Percentiles rank a stretch among this genome's conserved stretches.
Conservation (phyloP, 2,797 vertebrate genomes). For the Labeo calbasu region DNA sequence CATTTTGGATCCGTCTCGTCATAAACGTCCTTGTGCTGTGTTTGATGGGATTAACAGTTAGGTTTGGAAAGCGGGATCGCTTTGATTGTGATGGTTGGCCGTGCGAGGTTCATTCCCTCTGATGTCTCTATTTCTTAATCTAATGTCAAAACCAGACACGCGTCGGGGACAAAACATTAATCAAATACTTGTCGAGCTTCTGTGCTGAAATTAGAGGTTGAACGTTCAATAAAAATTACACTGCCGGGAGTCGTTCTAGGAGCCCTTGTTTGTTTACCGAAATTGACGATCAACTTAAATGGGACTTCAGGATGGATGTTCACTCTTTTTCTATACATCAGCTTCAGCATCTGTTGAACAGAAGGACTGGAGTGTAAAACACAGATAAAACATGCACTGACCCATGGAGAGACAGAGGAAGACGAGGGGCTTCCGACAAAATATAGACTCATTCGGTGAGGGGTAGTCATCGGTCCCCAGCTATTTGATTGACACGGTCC, state of each 20-base stretch:
- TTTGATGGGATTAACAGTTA: conserved; percentile 54
- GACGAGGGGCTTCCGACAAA: conserved; percentile 17
- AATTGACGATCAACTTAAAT: conserved; percentile 24
- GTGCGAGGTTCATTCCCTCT: conserved; percentile 19
- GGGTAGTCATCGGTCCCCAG: background rate
- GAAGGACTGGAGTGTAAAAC: conserved; percentile 26
- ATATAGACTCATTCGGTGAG: conserved; percentile 23
- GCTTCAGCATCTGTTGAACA: conserved; percentile 39
- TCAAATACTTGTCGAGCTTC: conserved; percentile 31
- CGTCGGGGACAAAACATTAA: conserved; percentile 25
- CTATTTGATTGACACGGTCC: conserved; percentile 39
- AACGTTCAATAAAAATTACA: conserved; percentile 7
- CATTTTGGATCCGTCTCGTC: conserved; percentile 43
- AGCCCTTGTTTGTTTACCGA: conserved; percentile 21
- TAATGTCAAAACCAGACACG: conserved; percentile 35
- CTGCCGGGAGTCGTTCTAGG: background rate
- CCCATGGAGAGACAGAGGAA: conserved; percentile 25
- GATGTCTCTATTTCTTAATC: conserved; percentile 33
- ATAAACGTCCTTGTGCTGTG: conserved; percentile 42
- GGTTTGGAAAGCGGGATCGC: conserved; percentile 28
- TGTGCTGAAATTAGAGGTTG: conserved; percentile 22
- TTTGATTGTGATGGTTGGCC: conserved; percentile 47
- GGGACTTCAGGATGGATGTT: conserved; percentile 9
- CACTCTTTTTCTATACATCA: background rate
- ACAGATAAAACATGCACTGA: conserved; percentile 25